Evolutionary conservation across 2,113 vertebrate species (phyloP), one percentile per base, ranked within the genome.

Genomic region (Callopanchax toddi): DNA sequence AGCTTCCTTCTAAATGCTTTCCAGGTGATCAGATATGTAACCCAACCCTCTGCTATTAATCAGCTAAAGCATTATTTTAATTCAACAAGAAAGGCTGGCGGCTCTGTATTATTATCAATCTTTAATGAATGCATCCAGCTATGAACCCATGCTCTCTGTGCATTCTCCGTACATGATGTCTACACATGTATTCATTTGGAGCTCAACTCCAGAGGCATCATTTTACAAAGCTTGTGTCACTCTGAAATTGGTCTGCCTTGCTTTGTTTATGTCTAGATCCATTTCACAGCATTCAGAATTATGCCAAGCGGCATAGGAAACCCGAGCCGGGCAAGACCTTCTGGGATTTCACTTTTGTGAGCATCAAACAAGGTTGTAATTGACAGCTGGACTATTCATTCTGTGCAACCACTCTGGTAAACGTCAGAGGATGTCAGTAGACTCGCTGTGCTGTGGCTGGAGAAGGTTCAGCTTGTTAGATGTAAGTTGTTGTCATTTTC

Each of bases 391-490:
- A 63, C 74, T 68, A 59, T 79, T 87, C 44, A 62, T 78, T 72
- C 64, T 61, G 45, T 34, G 1, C 29, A 77, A 63, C 54, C 57
- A 39, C 61, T 67, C 58, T 71, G 67, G 71, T 60, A 78, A 86
- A 88, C 76, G 84, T 86, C 86, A 84, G 61, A 66, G 75, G 57
- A 76, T 79, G 84, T 84, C 84, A 74, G 57, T 67, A 62, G 26
- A 50, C 37, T 18, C 1, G 11, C 49, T 61, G 42, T 36, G 44
- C 69, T 62, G n/a, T 49, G n/a, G 25, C 66, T 43, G 18, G 63
- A 57, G 57, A 63, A 34, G 34, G 62, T 59, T 76, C 50, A 67
- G 58, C 69, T 61, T 68, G 67, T 64, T 49, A 43, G 48, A 48
- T 52, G 73, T 40, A 67, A 57, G 64, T 81, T 61, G 52, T 58